Evolutionary conservation across 2,797 vertebrate genomes (phyloP).

Genomic region (Diplodus puntazzo): DNA sequence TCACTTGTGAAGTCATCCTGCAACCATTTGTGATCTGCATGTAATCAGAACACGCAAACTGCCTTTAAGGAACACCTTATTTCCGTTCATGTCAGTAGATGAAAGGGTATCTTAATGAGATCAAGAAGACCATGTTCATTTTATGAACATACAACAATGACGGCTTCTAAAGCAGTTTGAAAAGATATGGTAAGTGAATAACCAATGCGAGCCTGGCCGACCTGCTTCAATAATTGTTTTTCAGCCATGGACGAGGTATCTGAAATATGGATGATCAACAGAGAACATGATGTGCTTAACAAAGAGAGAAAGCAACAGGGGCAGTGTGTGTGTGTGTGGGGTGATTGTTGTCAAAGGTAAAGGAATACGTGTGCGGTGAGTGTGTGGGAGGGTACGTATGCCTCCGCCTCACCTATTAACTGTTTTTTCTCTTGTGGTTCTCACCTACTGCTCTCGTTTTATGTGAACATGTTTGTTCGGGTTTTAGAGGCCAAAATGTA

Average conservation of each 20-base stretch:
- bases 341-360: constrained; percentile 35
- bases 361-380: constrained; percentile 30
- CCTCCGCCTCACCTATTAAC: constrained; percentile 58
- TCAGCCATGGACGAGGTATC: neutral
- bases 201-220: constrained; percentile 10
- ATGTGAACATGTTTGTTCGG: constrained; percentile 29
- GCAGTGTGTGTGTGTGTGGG: constrained; percentile 8
- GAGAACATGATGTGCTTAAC: constrained; percentile 37
- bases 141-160: neutral
- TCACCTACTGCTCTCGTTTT: constrained; percentile 51
- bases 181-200: constrained; percentile 11
- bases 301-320: constrained; percentile 28
- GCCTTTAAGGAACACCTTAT: neutral
- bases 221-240: neutral
- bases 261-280: constrained; percentile 32
- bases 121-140: neutral
- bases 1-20: neutral
- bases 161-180: neutral
- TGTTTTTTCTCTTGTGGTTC: constrained; percentile 46
- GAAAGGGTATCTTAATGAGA: neutral
- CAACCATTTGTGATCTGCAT: neutral
- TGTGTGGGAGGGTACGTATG: constrained; percentile 51
- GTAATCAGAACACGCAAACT: neutral
- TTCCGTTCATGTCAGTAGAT: neutral
- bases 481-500: constrained; percentile 38